These are phyloP conservation scores for Isichthys henryi DNA, from an alignment of 2,113 vertebrate species.

Conservation along the genomic window DNA sequence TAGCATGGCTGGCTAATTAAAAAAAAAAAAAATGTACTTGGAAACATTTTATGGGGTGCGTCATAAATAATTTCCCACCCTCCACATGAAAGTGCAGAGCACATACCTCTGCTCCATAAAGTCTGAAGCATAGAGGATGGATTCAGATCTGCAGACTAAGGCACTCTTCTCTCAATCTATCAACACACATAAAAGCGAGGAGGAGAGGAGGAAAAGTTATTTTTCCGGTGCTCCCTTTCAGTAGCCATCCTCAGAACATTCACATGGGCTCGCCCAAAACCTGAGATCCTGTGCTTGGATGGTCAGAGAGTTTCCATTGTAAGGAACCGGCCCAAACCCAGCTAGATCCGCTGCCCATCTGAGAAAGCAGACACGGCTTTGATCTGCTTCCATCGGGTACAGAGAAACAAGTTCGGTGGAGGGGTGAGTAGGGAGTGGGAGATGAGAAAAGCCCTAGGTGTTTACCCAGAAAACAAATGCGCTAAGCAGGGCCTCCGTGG, in stretches of 20 bases:
- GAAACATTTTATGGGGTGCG: constrained; percentile 3
- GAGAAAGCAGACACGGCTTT: constrained; percentile 20
- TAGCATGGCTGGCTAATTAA: background rate
- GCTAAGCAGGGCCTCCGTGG: background rate
- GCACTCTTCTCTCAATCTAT: background rate
- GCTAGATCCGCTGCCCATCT: constrained; percentile 6
- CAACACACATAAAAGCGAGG: constrained; percentile 3
- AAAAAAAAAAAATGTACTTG: background rate
- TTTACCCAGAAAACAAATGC: constrained; percentile 25
- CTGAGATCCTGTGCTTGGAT: constrained; percentile 4
- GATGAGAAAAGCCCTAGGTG: constrained; percentile 28
- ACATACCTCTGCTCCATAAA: constrained; percentile 8
- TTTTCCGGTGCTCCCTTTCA: background rate
- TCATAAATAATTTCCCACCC: constrained; percentile 18
- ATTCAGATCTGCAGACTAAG: constrained; percentile 4
- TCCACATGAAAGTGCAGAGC: background rate
- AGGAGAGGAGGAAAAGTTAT: background rate
- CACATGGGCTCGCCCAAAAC: background rate
- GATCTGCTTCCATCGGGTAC: constrained; percentile 18
- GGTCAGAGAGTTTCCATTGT: constrained; percentile 21
- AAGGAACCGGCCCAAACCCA: constrained; percentile 14
- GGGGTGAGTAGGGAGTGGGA: background rate
- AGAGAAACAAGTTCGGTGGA: constrained; percentile 16
- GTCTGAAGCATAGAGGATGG: background rate
- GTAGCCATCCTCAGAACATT: background rate